Conservation (phyloP, 2,797 vertebrate genomes). For the Cryptoblepharus egeriae region DNA sequence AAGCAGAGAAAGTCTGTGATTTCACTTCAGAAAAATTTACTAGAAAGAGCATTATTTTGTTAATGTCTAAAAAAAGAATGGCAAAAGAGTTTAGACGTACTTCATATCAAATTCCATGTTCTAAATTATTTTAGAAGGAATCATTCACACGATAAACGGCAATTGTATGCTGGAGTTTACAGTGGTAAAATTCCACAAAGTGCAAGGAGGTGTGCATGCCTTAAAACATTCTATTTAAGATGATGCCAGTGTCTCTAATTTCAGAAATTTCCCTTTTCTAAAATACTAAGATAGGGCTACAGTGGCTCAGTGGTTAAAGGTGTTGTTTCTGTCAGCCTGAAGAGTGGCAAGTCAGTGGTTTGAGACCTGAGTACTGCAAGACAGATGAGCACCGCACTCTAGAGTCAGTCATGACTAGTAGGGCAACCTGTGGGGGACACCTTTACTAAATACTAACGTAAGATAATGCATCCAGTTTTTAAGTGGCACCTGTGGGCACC, state of each 20-base stretch:
- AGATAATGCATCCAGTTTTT: too few relatives aligned
- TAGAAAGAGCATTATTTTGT: slow-evolving; percentile 77
- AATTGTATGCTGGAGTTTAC: neutral
- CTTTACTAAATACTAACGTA: too few relatives aligned
- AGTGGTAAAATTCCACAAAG: neutral
- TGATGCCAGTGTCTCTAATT: neutral
- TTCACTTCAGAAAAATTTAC: slow-evolving; percentile 88
- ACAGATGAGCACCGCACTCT: too few relatives aligned
- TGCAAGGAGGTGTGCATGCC: neutral
- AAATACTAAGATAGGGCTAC: too few relatives aligned
- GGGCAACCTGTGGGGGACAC: too few relatives aligned
- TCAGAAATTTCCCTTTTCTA: too few relatives aligned
- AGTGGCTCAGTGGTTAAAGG: too few relatives aligned
- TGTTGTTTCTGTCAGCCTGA: too few relatives aligned
- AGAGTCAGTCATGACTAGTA: too few relatives aligned
- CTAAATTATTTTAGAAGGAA: slow-evolving; percentile 54
- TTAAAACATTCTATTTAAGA: neutral
- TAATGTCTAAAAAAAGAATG: slow-evolving; percentile 85
- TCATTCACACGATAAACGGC: neutral
- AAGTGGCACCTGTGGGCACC: too few relatives aligned
- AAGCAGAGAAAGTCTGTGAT: slow-evolving; percentile 81
- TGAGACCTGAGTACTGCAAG: too few relatives aligned
- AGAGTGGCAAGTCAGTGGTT: too few relatives aligned
- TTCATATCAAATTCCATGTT: slow-evolving; percentile 45
- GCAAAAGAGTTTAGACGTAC: slow-evolving; percentile 13